Percentiles rank a stretch among this genome's conserved stretches.
These are phyloP conservation scores for Sceliomorpha sp. DNA, from an alignment of 2,888 invertebrate genomes.

Conservation along the genomic window DNA sequence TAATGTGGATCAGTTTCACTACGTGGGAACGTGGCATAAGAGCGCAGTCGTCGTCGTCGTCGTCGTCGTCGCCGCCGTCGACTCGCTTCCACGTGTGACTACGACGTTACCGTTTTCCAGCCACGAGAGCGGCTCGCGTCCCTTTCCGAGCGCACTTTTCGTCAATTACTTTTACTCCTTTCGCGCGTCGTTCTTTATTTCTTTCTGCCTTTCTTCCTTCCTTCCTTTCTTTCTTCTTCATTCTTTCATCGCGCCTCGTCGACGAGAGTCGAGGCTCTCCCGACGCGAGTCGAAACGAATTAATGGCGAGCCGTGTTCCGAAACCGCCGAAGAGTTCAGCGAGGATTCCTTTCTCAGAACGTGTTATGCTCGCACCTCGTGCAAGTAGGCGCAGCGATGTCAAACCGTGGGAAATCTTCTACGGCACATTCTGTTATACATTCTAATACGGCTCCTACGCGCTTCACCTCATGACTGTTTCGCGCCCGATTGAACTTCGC, in stretches of 20 bases:
- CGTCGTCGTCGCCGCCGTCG: too few species aligned
- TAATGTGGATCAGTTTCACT: slow-evolving; percentile 48
- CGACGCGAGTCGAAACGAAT: slow-evolving; percentile 38
- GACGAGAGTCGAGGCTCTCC: slow-evolving; percentile 41
- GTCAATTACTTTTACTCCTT: slow-evolving; percentile 5
- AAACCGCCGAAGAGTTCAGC: slow-evolving; percentile 29
- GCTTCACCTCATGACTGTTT: slow-evolving; percentile 13
- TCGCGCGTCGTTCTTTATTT: background rate
- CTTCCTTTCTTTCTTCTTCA: background rate
- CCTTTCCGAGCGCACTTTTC: slow-evolving; percentile 19
- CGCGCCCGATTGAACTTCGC: background rate
- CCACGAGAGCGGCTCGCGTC: background rate
- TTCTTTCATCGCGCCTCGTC: slow-evolving; percentile 21
- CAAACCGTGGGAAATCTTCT: slow-evolving; percentile 56
- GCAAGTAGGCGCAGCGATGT: slow-evolving; percentile 53
- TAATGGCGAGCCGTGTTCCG: slow-evolving; percentile 37
- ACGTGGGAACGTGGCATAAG: slow-evolving; percentile 52
- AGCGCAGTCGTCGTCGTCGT: slow-evolving; percentile 8
- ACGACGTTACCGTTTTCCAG: slow-evolving; percentile 7
- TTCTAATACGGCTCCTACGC: slow-evolving; percentile 34
- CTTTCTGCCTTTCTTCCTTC: background rate
- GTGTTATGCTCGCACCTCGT: slow-evolving; percentile 43
- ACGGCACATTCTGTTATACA: slow-evolving; percentile 38
- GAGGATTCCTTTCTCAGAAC: slow-evolving; percentile 54
- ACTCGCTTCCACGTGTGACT: slow-evolving; percentile 11